Percentiles rank a stretch among this genome's conserved stretches.
Conservation (phyloP, 2,113 vertebrate genomes). For the Mohoua ochrocephala region DNA sequence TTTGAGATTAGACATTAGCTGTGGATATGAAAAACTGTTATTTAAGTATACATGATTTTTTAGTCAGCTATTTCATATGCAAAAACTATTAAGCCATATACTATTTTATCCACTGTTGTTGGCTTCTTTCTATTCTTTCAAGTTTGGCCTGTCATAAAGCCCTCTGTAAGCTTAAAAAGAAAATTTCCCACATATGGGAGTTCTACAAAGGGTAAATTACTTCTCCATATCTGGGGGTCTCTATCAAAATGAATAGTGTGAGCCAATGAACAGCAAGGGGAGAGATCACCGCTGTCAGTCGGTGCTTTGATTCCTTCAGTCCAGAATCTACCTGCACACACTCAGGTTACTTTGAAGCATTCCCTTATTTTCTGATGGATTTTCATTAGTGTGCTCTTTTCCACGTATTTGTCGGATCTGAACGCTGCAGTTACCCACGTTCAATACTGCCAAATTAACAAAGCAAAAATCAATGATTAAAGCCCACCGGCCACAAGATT, state of each 20-base stretch:
- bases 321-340: neutral
- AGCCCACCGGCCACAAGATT: neutral
- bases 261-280: neutral
- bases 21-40: neutral
- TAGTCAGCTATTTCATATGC: neutral
- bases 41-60: neutral
- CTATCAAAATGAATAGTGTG: neutral
- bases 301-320: neutral
- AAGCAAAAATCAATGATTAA: neutral
- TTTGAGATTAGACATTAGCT: neutral
- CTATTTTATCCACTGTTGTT: neutral
- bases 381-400: neutral
- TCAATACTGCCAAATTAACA: neutral
- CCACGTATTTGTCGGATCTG: fast-evolving
- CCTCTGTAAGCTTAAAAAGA: neutral
- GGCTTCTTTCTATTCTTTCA: neutral
- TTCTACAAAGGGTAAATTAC: neutral
- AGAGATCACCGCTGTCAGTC: neutral
- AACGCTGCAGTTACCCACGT: fast-evolving
- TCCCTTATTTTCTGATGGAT: neutral
- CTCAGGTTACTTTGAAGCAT: neutral
- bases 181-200: neutral
- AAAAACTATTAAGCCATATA: neutral
- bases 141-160: neutral
- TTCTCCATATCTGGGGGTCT: neutral